These are phyloP conservation scores for Liodrosophila aerea DNA, from an alignment of 2,888 invertebrate species.

Conservation along the genomic window DNA sequence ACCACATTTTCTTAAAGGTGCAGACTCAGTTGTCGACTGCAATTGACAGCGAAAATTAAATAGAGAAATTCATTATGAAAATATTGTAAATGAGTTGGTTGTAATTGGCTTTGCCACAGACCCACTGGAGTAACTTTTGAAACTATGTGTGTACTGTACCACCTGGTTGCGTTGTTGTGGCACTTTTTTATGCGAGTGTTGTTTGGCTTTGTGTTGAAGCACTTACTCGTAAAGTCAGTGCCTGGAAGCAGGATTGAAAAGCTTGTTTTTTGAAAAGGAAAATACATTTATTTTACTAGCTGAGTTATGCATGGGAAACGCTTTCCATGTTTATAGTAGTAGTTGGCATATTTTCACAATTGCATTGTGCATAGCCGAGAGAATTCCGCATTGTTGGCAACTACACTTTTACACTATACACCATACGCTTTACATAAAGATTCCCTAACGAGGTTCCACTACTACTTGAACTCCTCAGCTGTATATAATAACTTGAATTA, in stretches of 20 bases:
- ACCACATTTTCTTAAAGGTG: slow-evolving; percentile 19
- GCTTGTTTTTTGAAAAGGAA: no score
- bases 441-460: no score
- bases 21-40: slow-evolving; percentile 3
- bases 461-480: no score
- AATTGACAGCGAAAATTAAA: slow-evolving; percentile 23
- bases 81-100: slow-evolving; percentile 10
- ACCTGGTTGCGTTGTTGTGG: slow-evolving; percentile 21
- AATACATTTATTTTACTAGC: slow-evolving; percentile 2
- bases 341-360: slow-evolving; percentile 35
- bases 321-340: slow-evolving; percentile 22
- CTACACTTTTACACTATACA: not conserved
- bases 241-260: slow-evolving; percentile 4
- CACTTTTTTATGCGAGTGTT: slow-evolving; percentile 31
- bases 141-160: slow-evolving; percentile 8
- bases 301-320: slow-evolving; percentile 24
- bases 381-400: slow-evolving; percentile 15
- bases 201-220: slow-evolving; percentile 38
- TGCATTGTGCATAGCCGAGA: slow-evolving; percentile 26
- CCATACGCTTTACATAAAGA: no score
- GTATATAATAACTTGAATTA: no score
- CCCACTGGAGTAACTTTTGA: slow-evolving; percentile 8
- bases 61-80: slow-evolving; percentile 25
- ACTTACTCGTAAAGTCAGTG: slow-evolving; percentile 17
- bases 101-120: slow-evolving; percentile 14